Base-by-base conservation (phyloP, 2,888 invertebrate genomes). In the Erannis defoliaria region DNA sequence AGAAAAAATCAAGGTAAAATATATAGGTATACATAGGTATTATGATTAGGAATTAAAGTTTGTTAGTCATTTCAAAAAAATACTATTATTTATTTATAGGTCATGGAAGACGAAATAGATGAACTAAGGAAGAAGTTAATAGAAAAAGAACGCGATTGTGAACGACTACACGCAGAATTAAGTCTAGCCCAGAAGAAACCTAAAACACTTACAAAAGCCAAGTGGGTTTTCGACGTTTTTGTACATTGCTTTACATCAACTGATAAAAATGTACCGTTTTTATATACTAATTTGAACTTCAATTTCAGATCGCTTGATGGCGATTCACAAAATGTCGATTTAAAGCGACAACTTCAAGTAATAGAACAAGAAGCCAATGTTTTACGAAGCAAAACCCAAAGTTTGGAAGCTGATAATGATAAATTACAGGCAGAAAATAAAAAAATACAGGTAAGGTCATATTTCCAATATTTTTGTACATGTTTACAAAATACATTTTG, bases 81-180 rank as follows among this genome's bases (percentile, higher is more conserved):
- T 23, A 43, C 14, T 54, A 50, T 16, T 53, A 50, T 37, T 55
- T 46, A 21, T 48, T 40, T 81, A 43, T 62, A 96, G 94, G 93
- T 94, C 9, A 84, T 96, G 45, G 96, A 95, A 85, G 96, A 96
- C 75, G 97, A 97, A 87, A 94, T 96, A 55, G 94, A 94, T 54
- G 96, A 96, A 72, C 86, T 97, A 26, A 93, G 96, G 64, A 96
- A 96, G 81, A 96, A 96, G 78, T 84, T 97, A 1, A 95, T 96
- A 55, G 97, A 97, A 84, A 97, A 97, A 82, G 97, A 98, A 85
- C 93, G 96, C 71, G 96, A 96, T 72, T 95, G 96, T 74, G 97
- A 97, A 86, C 93, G 96, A 70, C 88, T 97, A 55, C 95, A 96
- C 71, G 94, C 96, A 1, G 96, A 97, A 85, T 85, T 96, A 21